Evolutionary conservation across 2,888 invertebrate genomes (phyloP).

Genomic region (Seira musarum): DNA sequence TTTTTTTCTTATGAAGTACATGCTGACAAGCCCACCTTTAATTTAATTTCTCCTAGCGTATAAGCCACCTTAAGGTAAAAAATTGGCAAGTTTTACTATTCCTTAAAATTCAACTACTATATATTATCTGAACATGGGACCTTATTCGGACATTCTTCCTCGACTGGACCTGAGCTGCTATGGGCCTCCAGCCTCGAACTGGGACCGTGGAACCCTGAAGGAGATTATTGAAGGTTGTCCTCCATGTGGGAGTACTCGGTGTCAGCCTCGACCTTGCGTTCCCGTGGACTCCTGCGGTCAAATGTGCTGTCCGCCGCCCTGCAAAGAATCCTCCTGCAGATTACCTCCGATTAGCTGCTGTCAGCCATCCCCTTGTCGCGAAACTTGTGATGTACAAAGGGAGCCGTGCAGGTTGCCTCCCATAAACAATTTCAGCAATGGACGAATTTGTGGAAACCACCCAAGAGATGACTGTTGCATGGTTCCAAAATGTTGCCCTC

Average conservation of each 20-base stretch:
- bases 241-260: too few species aligned
- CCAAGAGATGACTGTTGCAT: conserved; percentile 27
- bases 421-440: not conserved
- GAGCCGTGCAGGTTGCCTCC: conserved; percentile 12
- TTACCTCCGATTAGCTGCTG: too few species aligned
- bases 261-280: too few species aligned
- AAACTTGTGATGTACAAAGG: not conserved
- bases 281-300: too few species aligned
- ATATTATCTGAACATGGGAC: too few species aligned
- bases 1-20: too few species aligned
- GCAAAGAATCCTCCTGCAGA: too few species aligned
- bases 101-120: too few species aligned
- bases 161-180: not conserved
- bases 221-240: not conserved
- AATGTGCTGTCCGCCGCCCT: too few species aligned
- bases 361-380: too few species aligned
- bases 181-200: conserved; percentile 15
- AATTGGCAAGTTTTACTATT: too few species aligned
- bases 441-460: conserved; percentile 15
- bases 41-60: not conserved
- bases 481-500: conserved; percentile 15
- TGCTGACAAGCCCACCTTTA: not conserved
- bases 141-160: too few species aligned
- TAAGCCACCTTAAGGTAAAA: not conserved
- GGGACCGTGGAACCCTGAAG: conserved; percentile 7